Evolutionary conservation across 2,113 vertebrate species (phyloP), one percentile per base, ranked within the genome.

Genomic region (Antechinus stuartii): DNA sequence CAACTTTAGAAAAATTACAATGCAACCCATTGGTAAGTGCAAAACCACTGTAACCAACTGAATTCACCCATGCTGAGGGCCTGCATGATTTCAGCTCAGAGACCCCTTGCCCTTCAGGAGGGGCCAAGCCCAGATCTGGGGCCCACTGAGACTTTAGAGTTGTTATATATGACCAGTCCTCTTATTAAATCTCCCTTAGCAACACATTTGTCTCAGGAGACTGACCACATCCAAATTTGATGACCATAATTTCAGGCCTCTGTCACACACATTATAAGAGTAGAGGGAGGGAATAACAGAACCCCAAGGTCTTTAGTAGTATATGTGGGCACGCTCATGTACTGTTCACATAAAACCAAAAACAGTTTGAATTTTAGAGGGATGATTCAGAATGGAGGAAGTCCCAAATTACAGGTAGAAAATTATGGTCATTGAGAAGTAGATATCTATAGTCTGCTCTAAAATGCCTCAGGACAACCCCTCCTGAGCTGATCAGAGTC

Each of bases 201-300:
- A 95, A 84, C 42, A 89, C 26, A 30, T 26, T 90, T 57, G 90
- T 92, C 84, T 95, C 90, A 68, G 91, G 26, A 46, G 47, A 91
- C 42, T 8, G 89, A 35, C 42, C 50, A 90, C 93, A 7, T 91
- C 68, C 23, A 52, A 84, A 55, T 54, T 57, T 68, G 14, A 47
- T 92, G 55, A n/a, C 19, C 24, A 57, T 92, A 93, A 57, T 92
- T 84, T 91, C 84, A 94, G 57, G 49, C 68, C 91, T 94, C 91
- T 90, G 46, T 61, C n/a, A 92, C 53, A 93, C 23, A 49, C 22
- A 11, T 23, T 25, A 52, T 54, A 84, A 90, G 50, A 95, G 35
- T 56, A 95, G 49, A 93, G 12, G 25, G 50, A 8, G 52, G 89
- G 42, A 49, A 93, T 42, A 42, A 8, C 35, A 50, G 42, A 55